Evolutionary conservation across 2,888 invertebrate species (phyloP).

Genomic region (Xestia ashworthii): DNA sequence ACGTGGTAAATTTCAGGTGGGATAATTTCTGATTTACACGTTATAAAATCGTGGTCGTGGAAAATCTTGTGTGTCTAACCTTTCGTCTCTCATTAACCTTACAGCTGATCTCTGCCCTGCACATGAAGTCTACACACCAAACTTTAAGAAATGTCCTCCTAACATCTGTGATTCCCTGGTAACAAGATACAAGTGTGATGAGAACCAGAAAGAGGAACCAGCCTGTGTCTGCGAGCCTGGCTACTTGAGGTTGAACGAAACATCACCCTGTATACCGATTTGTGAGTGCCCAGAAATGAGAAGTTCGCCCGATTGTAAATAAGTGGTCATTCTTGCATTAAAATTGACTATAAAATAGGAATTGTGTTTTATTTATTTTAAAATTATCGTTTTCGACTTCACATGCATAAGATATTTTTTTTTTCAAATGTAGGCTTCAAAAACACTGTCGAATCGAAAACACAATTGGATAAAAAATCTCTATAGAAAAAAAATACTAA

Average conservation of each 20-base stretch:
- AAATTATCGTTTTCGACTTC: no score
- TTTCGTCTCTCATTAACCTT: slow-evolving; percentile 8
- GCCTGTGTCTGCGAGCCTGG: slow-evolving; percentile 72
- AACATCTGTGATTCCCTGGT: slow-evolving; percentile 66
- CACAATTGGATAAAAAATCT: no score
- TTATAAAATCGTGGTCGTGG: no score
- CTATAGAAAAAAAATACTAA: no score
- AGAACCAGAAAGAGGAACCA: slow-evolving; percentile 41
- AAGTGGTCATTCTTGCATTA: no score
- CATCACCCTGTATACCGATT: slow-evolving; percentile 66
- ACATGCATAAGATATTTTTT: no score
- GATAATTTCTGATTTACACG: background rate
- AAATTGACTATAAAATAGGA: no score
- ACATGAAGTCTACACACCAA: slow-evolving; percentile 34
- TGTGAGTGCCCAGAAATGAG: slow-evolving; percentile 63
- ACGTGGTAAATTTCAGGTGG: background rate
- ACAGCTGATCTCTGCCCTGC: slow-evolving; percentile 62
- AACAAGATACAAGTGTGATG: slow-evolving; percentile 56
- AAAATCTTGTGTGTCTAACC: no score
- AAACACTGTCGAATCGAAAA: no score
- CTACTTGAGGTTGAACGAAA: slow-evolving; percentile 60
- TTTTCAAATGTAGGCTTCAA: no score
- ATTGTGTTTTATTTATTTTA: background rate
- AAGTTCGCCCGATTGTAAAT: slow-evolving; percentile 30
- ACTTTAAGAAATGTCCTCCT: slow-evolving; percentile 50